phyloP scores from a whole-genome alignment of 2,797 vertebrate genomes.

The Tarsius wallacei region DNA sequence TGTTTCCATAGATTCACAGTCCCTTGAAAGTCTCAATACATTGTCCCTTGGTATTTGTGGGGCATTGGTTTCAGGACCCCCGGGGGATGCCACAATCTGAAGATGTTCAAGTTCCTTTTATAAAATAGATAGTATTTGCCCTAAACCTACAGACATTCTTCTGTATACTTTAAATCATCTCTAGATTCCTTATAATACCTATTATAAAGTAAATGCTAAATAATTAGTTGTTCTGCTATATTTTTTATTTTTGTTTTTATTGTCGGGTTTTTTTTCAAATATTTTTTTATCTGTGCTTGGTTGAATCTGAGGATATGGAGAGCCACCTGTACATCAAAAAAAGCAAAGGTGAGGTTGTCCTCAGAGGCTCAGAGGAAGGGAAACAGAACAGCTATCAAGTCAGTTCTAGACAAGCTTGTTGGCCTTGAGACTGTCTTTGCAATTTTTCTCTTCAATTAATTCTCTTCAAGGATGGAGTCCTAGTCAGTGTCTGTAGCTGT shows the following conservation, averaged over 20 bases:
- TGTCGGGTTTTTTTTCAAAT: not conserved
- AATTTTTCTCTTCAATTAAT: not conserved
- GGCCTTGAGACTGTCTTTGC: not conserved
- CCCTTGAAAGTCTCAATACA: not conserved
- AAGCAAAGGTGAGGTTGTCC: fast-evolving
- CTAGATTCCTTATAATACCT: not conserved
- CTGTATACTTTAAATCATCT: not conserved
- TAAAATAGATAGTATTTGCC: not conserved
- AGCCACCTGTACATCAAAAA: not conserved
- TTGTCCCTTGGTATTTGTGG: not conserved
- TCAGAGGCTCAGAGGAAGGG: not conserved
- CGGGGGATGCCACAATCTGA: too few species aligned
- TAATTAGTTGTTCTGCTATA: too few species aligned
- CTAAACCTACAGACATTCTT: not conserved
- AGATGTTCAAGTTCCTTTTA: not conserved
- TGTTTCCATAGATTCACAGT: not conserved
- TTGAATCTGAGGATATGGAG: not conserved
- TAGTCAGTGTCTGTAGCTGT: not conserved
- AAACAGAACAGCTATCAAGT: not conserved
- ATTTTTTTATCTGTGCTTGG: not conserved
- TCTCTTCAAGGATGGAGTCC: not conserved
- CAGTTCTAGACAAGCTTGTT: not conserved
- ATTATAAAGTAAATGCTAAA: not conserved
- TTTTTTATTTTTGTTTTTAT: not conserved
- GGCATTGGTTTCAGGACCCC: not conserved